Conservation (phyloP, 2,797 vertebrate genomes). For the Mycteria americana region DNA sequence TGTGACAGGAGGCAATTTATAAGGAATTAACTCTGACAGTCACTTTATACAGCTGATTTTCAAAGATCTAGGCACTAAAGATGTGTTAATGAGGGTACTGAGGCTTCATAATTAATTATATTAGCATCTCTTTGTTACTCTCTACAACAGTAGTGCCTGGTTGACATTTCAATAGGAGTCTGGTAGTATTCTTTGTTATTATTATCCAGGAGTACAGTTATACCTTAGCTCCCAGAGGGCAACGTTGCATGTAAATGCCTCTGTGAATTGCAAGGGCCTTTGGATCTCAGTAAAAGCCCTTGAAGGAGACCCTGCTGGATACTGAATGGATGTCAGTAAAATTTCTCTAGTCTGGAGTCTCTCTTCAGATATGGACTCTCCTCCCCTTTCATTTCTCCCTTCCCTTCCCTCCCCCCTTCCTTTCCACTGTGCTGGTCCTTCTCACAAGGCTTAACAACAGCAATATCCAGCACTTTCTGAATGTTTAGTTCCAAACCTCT, state of each 20-base stretch:
- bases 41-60: conserved; percentile 62
- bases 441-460: conserved; percentile 14
- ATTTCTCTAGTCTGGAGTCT: conserved; percentile 43
- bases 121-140: conserved; percentile 65
- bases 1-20: conserved; percentile 62
- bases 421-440: conserved; percentile 1
- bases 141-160: conserved; percentile 29
- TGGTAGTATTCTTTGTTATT: conserved; percentile 56
- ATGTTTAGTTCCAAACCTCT: background rate
- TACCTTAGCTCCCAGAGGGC: conserved; percentile 47
- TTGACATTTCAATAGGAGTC: conserved; percentile 60
- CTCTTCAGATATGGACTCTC: conserved; percentile 53
- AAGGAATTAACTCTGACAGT: conserved; percentile 59
- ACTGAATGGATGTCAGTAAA: conserved; percentile 65
- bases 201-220: conserved; percentile 59
- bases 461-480: background rate
- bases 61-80: conserved; percentile 59
- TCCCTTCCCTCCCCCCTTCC: conserved; percentile 14
- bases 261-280: conserved; percentile 40
- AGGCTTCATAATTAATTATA: conserved; percentile 67
- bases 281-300: conserved; percentile 49
- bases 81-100: conserved; percentile 66
- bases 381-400: conserved; percentile 39
- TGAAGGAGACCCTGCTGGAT: conserved; percentile 53
- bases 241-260: conserved; percentile 31